Evolutionary conservation across 2,797 vertebrate species (phyloP), one percentile per base, ranked within the genome.

Genomic region (Cossypha niveicapilla): DNA sequence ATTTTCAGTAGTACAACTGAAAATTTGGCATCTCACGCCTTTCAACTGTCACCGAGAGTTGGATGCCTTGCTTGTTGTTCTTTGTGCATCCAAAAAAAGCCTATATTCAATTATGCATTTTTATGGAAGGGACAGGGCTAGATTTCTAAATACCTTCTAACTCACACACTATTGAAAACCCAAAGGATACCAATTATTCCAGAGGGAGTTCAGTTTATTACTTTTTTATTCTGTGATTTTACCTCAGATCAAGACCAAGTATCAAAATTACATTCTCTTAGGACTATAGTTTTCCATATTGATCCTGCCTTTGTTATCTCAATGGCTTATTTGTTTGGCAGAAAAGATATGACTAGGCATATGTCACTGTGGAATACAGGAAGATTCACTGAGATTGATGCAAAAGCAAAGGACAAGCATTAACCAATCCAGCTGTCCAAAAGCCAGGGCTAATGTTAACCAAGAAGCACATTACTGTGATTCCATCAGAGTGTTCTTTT

Each of bases 401-500:
- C 61, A 85, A 84, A 97, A 96, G 95, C 84, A 96, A 97, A 98
- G 95, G 93, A 97, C 86, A 95, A 86, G 85, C 58, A 90, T 96
- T 96, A 96, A 95, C 96, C 95, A 96, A 92, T 84, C 93, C 92
- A 91, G 91, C 96, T 93, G 92, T 90, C 96, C 75, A 5, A 94
- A 97, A 97, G 95, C 96, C 97, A 94, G 85, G 81, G 94, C 89
- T 97, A 94, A 95, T 94, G 94, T 95, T 97, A 97, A 97, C 96
- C 86, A 93, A 96, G 96, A 87, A 83, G 93, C 95, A 95, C 93
- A 89, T 94, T 86, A 93, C 94, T 57, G 86, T 82, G 97, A 97
- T 98, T 97, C 96, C 93, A 98, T 97, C 97, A 97, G 94, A 97
- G 96, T 97, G 95, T 95, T 95, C 96, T 97, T 97, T 96, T 98